Conservation (phyloP, 2,113 vertebrate species). For the Ptilorrhoa leucosticta region DNA sequence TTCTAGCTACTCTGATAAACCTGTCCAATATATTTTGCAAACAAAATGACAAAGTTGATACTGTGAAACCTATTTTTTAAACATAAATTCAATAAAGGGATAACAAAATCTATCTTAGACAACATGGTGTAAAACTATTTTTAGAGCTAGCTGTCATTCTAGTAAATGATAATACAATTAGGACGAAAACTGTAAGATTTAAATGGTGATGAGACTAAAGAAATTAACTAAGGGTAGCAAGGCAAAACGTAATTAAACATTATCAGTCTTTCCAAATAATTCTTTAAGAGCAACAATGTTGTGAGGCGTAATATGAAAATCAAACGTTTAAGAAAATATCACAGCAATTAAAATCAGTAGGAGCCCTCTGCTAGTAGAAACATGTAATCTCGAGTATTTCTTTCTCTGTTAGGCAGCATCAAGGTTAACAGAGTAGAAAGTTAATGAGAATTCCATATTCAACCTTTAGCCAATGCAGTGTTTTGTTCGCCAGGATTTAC, state of each 20-base stretch:
- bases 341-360: conserved; percentile 64
- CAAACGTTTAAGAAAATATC: conserved; percentile 61
- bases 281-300: conserved; percentile 23
- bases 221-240: not conserved
- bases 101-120: not conserved
- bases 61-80: not conserved
- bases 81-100: not conserved
- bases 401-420: conserved; percentile 7
- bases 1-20: not conserved
- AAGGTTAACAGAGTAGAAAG: conserved; percentile 18
- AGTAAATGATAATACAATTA: not conserved
- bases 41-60: not conserved
- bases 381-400: conserved; percentile 38
- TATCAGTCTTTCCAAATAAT: conserved; percentile 5
- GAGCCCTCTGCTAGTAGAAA: conserved; percentile 44
- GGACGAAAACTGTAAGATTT: not conserved
- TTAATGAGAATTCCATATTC: conserved; percentile 25
- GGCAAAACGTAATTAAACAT: conserved; percentile 10
- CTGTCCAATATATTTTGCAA: not conserved
- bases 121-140: not conserved
- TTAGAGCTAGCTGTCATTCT: not conserved
- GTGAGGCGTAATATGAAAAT: conserved; percentile 50
- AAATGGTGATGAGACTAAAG: not conserved
- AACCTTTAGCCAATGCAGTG: not conserved
- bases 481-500: not conserved